phyloP scores from a whole-genome alignment of 2,797 vertebrate species.

The Protonibea diacanthus region DNA sequence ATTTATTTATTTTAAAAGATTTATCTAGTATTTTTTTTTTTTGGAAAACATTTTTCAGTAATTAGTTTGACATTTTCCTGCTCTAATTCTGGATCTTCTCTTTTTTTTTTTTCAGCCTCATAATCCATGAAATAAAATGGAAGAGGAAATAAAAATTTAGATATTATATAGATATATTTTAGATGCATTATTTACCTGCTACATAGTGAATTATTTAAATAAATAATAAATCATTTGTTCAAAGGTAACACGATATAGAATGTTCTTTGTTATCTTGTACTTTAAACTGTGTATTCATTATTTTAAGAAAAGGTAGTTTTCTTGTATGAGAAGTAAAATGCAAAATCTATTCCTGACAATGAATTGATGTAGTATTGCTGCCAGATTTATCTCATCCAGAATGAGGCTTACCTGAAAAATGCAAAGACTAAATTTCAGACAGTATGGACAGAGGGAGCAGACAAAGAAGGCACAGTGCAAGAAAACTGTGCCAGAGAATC shows the following conservation, averaged over 20 bases:
- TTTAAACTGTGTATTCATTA: neutral
- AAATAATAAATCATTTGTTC: neutral
- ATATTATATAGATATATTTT: slow-evolving; percentile 12
- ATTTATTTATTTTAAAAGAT: neutral
- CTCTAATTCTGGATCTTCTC: slow-evolving; percentile 27
- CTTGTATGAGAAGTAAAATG: slow-evolving; percentile 13
- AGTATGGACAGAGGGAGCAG: slow-evolving; percentile 31
- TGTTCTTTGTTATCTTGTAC: neutral
- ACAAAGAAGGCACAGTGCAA: slow-evolving; percentile 46
- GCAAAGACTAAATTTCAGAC: slow-evolving; percentile 46
- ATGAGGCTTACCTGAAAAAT: slow-evolving; percentile 43
- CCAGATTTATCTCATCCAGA: slow-evolving; percentile 15
- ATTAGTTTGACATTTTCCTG: slow-evolving; percentile 36
- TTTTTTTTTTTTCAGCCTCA: slow-evolving; percentile 22
- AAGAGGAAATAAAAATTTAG: slow-evolving; percentile 24
- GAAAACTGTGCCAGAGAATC: slow-evolving; percentile 56
- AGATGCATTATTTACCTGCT: neutral
- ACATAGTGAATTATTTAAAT: neutral
- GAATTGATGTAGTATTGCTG: neutral
- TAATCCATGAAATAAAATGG: slow-evolving; percentile 14
- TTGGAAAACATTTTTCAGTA: slow-evolving; percentile 16
- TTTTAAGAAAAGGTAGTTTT: neutral
- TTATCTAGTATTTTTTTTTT: slow-evolving; percentile 17
- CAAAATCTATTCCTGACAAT: slow-evolving; percentile 1
- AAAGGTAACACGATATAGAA: neutral